Evolutionary conservation across 1,140 invertebrate species (phyloP).

Genomic region (Stegodyphus mimosarum): DNA sequence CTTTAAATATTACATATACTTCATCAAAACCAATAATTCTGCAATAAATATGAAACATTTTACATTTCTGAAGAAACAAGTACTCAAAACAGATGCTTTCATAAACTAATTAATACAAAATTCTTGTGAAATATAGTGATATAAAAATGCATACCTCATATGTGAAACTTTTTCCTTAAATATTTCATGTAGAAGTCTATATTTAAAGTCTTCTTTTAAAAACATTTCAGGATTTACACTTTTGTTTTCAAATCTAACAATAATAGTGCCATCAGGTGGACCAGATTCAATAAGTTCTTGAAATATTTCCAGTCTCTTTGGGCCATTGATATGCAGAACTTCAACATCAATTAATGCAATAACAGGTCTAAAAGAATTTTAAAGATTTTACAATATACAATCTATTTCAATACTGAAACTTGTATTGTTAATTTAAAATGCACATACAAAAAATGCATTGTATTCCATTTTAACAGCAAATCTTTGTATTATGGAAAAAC

Average conservation of each 20-base stretch:
- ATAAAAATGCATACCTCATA: constrained; percentile 67
- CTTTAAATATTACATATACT: constrained; percentile 90
- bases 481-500: too few species aligned
- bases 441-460: too few species aligned
- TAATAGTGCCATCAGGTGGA: constrained; percentile 94
- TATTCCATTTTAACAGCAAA: too few species aligned
- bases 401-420: too few species aligned
- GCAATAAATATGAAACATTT: not conserved
- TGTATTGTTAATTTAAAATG: too few species aligned
- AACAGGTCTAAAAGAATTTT: constrained; percentile 76
- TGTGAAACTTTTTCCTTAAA: constrained; percentile 85
- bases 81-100: not conserved
- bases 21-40: constrained; percentile 82
- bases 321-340: constrained; percentile 80
- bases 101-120: not conserved
- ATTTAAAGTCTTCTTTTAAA: constrained; percentile 80
- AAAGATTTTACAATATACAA: too few species aligned
- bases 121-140: not conserved
- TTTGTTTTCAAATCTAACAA: constrained; percentile 71
- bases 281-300: constrained; percentile 87
- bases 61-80: not conserved
- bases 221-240: constrained; percentile 67
- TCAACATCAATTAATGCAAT: constrained; percentile 91
- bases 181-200: constrained; percentile 78
- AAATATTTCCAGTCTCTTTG: constrained; percentile 80